phyloP scores from a whole-genome alignment of 1,140 invertebrate species.

The Tetraneura akinire region DNA sequence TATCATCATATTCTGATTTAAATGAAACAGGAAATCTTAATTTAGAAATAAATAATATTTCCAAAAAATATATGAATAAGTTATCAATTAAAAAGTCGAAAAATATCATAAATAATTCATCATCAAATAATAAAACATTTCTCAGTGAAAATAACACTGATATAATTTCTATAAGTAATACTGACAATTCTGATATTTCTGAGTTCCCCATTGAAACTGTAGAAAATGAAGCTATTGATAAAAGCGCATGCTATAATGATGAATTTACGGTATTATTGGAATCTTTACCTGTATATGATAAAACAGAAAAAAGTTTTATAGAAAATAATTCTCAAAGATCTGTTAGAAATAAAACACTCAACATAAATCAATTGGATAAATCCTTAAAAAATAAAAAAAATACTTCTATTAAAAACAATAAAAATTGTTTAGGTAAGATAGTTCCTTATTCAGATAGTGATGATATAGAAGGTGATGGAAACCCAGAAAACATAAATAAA shows the following conservation, averaged over 20 bases:
- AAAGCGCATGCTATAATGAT: too few species aligned
- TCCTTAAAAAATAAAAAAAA: not conserved
- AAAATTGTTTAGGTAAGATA: not conserved
- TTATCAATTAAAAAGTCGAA: not conserved
- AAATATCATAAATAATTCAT: not conserved
- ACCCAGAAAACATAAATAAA: not conserved
- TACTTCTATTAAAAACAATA: not conserved
- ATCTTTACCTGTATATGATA: too few species aligned
- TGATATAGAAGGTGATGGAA: not conserved
- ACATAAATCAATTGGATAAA: not conserved
- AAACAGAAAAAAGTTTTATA: too few species aligned
- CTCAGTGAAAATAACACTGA: not conserved
- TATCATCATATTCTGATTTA: not conserved
- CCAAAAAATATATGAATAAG: not conserved
- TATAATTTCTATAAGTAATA: not conserved
- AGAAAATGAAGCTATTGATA: not conserved
- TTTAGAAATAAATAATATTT: not conserved
- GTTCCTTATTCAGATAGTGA: not conserved
- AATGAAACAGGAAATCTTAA: not conserved
- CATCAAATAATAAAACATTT: not conserved
- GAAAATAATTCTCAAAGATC: not conserved
- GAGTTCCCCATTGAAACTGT: not conserved
- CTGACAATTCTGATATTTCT: not conserved
- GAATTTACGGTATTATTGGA: too few species aligned
- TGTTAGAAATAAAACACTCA: not conserved